These are phyloP conservation scores for Holacanthus passer DNA, from an alignment of 2,113 vertebrate genomes.

Conservation along the genomic window DNA sequence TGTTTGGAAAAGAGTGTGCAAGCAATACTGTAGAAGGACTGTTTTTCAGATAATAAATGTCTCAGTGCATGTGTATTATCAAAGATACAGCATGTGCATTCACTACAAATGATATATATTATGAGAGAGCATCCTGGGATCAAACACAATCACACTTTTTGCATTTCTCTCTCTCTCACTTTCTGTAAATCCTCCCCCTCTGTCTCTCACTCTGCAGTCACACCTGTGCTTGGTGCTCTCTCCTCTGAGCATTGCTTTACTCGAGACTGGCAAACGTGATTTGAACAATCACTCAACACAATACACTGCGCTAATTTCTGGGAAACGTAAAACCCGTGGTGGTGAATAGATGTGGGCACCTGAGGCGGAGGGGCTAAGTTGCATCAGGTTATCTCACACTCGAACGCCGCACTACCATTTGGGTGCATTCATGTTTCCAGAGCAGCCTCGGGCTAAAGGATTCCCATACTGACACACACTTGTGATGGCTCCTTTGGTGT, in stretches of 20 bases:
- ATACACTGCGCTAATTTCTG: conserved; percentile 37
- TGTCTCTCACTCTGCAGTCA: conserved; percentile 6
- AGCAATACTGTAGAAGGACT: not conserved
- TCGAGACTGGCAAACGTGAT: conserved; percentile 38
- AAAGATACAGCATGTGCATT: conserved; percentile 15
- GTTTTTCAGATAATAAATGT: not conserved
- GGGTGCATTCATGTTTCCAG: conserved; percentile 65
- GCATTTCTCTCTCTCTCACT: conserved; percentile 1
- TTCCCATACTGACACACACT: conserved; percentile 63
- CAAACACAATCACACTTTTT: conserved; percentile 12
- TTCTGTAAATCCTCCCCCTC: not conserved
- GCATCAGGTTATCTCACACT: conserved; percentile 67
- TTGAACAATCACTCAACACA: conserved; percentile 46
- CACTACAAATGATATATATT: conserved; percentile 18
- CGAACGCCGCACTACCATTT: conserved; percentile 51
- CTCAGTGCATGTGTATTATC: not conserved
- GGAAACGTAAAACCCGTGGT: conserved; percentile 30
- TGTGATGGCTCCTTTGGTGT: conserved; percentile 63
- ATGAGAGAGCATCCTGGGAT: conserved; percentile 23
- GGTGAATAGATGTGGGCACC: conserved; percentile 51
- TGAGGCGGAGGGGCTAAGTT: conserved; percentile 53
- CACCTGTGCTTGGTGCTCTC: not conserved
- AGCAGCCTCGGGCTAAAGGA: conserved; percentile 65
- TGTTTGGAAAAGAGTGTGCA: not conserved
- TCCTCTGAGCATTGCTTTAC: conserved; percentile 1